Conservation (phyloP, 92 coral and sea anemone species). For the Porites evermanni region DNA sequence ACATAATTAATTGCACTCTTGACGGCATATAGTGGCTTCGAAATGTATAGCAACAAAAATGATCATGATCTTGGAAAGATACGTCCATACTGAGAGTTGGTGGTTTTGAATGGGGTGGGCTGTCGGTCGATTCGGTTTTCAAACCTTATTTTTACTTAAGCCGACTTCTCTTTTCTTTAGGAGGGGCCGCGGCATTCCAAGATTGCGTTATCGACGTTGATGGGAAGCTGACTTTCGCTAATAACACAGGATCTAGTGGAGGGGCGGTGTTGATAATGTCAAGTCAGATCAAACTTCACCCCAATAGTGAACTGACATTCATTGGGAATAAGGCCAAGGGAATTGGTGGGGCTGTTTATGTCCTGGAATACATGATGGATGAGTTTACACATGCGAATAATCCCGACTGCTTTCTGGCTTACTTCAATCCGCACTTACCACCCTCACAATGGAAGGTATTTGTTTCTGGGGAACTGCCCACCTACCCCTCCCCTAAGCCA, state of each 20-base stretch:
- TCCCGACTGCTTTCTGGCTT: constrained; percentile 84
- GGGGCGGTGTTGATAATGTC: constrained; percentile 74
- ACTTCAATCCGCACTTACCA: constrained; percentile 43
- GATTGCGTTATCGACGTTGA: constrained; percentile 65
- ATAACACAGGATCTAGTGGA: constrained; percentile 73
- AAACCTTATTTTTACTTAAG: no score
- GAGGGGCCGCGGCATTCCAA: constrained; percentile 75
- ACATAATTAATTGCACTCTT: no score
- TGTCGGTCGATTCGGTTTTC: no score
- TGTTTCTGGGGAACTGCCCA: no score
- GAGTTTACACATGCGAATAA: constrained; percentile 73
- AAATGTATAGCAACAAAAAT: no score
- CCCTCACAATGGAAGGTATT: constrained; percentile 84
- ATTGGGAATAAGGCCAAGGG: constrained; percentile 60
- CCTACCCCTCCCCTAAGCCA: no score
- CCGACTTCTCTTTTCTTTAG: neutral
- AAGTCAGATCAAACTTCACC: constrained; percentile 80
- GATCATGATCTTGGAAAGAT: no score
- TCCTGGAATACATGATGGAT: constrained; percentile 53
- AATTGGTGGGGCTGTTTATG: constrained; percentile 80
- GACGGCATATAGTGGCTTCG: no score
- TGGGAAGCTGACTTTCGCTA: constrained; percentile 65
- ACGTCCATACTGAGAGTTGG: no score
- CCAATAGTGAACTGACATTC: constrained; percentile 73
- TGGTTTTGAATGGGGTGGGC: no score